Evolutionary conservation across 2,797 vertebrate genomes (phyloP), one percentile per base, ranked within the genome.

Genomic region (Pseudochirops corinnae): DNA sequence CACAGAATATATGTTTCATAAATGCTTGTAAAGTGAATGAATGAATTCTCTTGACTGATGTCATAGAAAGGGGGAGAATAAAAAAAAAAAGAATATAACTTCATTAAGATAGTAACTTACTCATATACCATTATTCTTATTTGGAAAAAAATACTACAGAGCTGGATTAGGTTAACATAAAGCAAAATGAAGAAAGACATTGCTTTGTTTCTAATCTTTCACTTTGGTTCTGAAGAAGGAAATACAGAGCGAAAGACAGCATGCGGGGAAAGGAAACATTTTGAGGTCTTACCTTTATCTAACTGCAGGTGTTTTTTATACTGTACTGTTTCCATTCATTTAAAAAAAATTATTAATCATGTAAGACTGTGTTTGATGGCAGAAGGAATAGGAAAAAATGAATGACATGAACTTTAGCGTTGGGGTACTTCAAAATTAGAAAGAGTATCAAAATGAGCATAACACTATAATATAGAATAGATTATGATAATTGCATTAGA

Each of bases 151-250:
- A 57, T 92, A n/a, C 5, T 53, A 21, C 52, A 14, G 92, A 53
- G 33, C 31, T 56, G 12, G 55, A 94, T 62, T 39, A 53, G 14
- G 13, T 18, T 67, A 50, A n/a, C 5, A 3, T 18, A 60, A 53
- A 18, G 16, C 46, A 13, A 31, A 91, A 5, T 55, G 5, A 74
- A 6, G 94, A 91, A 95, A 56, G 62, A 55, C 16, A 24, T 92
- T 18, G 74, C 55, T 24, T 94, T 96, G 12, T n/a, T 96, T 58
- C 2, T 91, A 96, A 21, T 93, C 94, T 39, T 90, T 82, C 18
- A 93, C 29, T 24, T 53, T 67, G 56, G 57, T 28, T 95, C 95
- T 92, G n/a, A 93, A 92, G 82, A 90, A 18, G 39, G 29, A 21
- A 93, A 94, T 2, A 33, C 46, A 96, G 7, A 93, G 55, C 2